phyloP scores from a whole-genome alignment of 64 coral and sea anemone species.

The Pocillopora verrucosa region DNA sequence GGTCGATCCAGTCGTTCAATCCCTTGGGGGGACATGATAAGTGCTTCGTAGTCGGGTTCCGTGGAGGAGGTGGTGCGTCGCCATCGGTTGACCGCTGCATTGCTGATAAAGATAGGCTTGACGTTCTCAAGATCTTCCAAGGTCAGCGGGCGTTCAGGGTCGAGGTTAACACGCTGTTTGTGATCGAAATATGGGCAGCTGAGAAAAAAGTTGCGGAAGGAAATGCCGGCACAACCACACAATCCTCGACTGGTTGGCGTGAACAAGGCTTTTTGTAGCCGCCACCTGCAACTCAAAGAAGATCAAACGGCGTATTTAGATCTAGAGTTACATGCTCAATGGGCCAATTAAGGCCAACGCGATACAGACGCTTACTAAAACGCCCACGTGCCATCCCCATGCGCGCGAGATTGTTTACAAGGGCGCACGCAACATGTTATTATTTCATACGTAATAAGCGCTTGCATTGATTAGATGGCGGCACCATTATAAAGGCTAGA shows the following conservation, averaged over 20 bases:
- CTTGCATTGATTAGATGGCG: too few relatives aligned
- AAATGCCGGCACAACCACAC: conserved; percentile 38
- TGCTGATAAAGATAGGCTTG: conserved; percentile 4
- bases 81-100: conserved; percentile 10
- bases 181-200: too few relatives aligned
- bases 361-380: too few relatives aligned
- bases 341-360: too few relatives aligned
- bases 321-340: too few relatives aligned
- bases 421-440: too few relatives aligned
- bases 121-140: not conserved
- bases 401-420: too few relatives aligned
- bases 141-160: conserved; percentile 22
- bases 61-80: not conserved
- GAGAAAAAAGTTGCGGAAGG: conserved; percentile 41
- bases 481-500: too few relatives aligned
- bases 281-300: conserved; percentile 37
- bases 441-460: too few relatives aligned
- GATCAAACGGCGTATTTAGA: not conserved
- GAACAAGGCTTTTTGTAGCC: conserved; percentile 73
- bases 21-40: conserved; percentile 1
- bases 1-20: conserved; percentile 1
- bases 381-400: too few relatives aligned
- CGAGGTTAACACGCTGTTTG: not conserved
- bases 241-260: conserved; percentile 47
- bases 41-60: conserved; percentile 4